Base-by-base conservation (phyloP, 1,140 invertebrate genomes). In the Drepana arcuata region DNA sequence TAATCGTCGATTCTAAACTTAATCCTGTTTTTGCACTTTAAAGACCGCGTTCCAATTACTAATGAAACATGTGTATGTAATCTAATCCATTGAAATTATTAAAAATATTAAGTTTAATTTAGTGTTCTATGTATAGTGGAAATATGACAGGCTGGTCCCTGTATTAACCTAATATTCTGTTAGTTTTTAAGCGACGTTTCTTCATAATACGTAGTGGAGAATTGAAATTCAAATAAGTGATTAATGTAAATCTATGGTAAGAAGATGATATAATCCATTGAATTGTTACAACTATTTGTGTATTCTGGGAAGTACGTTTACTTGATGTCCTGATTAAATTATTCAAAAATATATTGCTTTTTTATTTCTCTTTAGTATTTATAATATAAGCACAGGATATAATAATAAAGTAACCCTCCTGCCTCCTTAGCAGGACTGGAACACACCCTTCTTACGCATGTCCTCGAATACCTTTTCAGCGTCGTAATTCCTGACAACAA, bases 401-500 rank as follows among this genome's bases (percentile, higher is more conserved):
- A 5, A 21, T 21, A 21, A 21, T 21, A 21, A 9, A 21, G 18
- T 21, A 21, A 58, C 42, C 38, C 61, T n/a, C n/a, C n/a, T n/a
- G n/a, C n/a, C n/a, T n/a, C n/a, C 44, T 62, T 73, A 85, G 56
- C 77, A 81, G 2, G 85, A 86, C 54, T 86, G 82, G 78, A 87
- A 87, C 2, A 86, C 54, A 18, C 85, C 85, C 59, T 85, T 86
- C 41, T 68, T 49, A 45, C 71, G 81, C 73, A 87, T 86, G 33
- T 71, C 73, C 49, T 86, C 78, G 41, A 86, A 87, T 34, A 84
- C 84, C 63, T 86, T 85, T 40, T 87, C 81, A 9, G 84, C 85
- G 50, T 87, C 85, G 38, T 86, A 86, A 32, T 63, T 85, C 55
- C 85, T 87, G 66, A n/a, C n/a, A n/a, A n/a, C n/a, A n/a, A n/a